Evolutionary conservation across 2,888 invertebrate species (phyloP).

Genomic region (Argynnis bischoffii): DNA sequence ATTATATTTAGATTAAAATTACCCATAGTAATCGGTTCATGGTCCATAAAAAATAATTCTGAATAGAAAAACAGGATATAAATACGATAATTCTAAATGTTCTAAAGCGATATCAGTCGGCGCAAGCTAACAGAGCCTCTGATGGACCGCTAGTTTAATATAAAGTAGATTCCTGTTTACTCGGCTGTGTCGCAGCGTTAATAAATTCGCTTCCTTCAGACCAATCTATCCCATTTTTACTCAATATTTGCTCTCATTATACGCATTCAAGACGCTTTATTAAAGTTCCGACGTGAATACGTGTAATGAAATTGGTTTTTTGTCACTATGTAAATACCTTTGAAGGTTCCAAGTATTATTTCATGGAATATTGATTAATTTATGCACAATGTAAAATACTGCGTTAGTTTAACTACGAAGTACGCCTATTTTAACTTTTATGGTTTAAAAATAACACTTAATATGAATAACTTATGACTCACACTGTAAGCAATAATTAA

Average conservation of each 20-base stretch:
- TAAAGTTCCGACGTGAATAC: conserved; percentile 39
- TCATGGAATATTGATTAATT: conserved; percentile 2
- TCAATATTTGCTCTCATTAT: conserved; percentile 62
- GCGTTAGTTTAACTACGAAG: too few relatives aligned
- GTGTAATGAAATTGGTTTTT: conserved; percentile 40
- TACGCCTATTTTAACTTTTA: too few relatives aligned
- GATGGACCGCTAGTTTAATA: conserved; percentile 69
- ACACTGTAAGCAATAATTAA: too few relatives aligned
- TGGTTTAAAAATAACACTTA: too few relatives aligned
- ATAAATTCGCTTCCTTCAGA: conserved; percentile 68
- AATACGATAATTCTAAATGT: conserved; percentile 34
- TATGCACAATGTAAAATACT: too few relatives aligned
- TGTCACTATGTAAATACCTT: conserved; percentile 35
- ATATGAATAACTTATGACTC: too few relatives aligned
- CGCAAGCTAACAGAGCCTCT: conserved; percentile 59
- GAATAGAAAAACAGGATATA: neutral
- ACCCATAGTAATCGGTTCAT: too few relatives aligned
- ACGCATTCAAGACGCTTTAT: conserved; percentile 48
- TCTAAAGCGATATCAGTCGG: conserved; percentile 41
- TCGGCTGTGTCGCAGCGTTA: conserved; percentile 66
- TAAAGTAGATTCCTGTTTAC: conserved; percentile 73
- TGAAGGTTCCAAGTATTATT: conserved; percentile 29
- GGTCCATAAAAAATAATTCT: neutral
- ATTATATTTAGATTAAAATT: too few relatives aligned
- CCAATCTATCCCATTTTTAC: conserved; percentile 55